Evolutionary conservation across 2,888 invertebrate genomes (phyloP).

Genomic region (Hypercompe scribonia): DNA sequence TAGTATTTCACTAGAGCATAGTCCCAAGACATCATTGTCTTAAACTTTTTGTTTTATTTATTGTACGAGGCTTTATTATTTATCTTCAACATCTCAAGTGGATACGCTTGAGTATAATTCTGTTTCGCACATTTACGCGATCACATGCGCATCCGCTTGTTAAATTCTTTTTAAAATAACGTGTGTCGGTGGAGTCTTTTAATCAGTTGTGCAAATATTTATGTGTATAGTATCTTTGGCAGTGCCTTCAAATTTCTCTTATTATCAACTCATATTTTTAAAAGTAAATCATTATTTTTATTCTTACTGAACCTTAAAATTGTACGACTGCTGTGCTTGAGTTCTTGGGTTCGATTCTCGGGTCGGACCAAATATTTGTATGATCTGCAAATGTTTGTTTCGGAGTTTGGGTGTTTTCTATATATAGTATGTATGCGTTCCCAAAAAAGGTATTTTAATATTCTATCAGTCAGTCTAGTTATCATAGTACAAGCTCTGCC

Average conservation of each 20-base stretch:
- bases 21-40: constrained; percentile 29
- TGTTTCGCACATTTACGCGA: constrained; percentile 26
- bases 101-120: constrained; percentile 20
- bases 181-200: constrained; percentile 14
- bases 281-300: background rate
- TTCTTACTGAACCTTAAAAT: background rate
- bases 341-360: too few species aligned
- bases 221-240: constrained; percentile 7
- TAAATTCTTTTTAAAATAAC: constrained; percentile 20
- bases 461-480: too few species aligned
- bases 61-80: constrained; percentile 19
- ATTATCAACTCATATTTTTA: background rate
- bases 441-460: too few species aligned
- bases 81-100: constrained; percentile 14
- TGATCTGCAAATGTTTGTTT: too few species aligned
- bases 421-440: too few species aligned
- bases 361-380: too few species aligned
- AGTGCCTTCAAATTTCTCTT: constrained; percentile 11
- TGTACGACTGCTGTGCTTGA: too few species aligned
- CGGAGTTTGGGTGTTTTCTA: too few species aligned
- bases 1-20: constrained; percentile 31
- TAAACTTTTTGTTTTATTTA: constrained; percentile 25
- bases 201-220: constrained; percentile 24
- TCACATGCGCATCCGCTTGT: constrained; percentile 22
- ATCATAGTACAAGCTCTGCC: too few species aligned